phyloP scores from a whole-genome alignment of 2,888 invertebrate species.

The Cryptocephalus moraei region DNA sequence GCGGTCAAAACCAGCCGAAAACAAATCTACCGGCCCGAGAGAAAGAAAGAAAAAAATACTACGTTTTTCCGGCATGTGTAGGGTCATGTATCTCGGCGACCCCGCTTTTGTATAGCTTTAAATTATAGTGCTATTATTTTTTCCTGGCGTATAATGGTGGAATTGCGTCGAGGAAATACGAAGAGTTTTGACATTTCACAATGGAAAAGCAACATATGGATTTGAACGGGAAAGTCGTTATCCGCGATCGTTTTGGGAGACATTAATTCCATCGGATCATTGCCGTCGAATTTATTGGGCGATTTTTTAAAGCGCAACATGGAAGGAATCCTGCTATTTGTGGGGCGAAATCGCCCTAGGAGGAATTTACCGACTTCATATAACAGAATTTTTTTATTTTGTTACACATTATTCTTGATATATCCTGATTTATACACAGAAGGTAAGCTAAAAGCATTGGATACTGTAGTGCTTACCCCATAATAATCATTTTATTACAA shows the following conservation, averaged over 20 bases:
- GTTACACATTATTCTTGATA: no score
- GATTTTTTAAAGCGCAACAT: conserved; percentile 12
- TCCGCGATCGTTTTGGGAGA: conserved; percentile 16
- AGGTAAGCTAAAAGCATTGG: no score
- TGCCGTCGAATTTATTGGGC: conserved; percentile 14
- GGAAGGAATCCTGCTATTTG: conserved; percentile 15
- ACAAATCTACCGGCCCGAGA: no score
- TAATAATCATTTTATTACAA: no score
- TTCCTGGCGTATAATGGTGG: conserved; percentile 5
- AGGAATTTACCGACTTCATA: no score
- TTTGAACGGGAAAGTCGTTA: conserved; percentile 11
- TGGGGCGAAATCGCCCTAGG: conserved; percentile 10
- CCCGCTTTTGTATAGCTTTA: conserved; percentile 12
- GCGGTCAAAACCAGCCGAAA: no score
- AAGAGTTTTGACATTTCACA: conserved; percentile 16
- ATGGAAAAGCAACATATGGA: conserved; percentile 16
- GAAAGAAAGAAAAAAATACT: no score
- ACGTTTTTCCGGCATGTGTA: no score
- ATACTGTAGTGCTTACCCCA: no score
- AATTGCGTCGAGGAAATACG: conserved; percentile 3
- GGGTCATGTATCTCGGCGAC: conserved; percentile 9
- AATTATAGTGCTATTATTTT: conserved; percentile 16
- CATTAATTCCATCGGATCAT: conserved; percentile 19
- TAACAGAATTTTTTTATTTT: no score
- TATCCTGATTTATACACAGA: no score